phyloP scores from a whole-genome alignment of 2,888 invertebrate species.

The Baccha elongata region DNA sequence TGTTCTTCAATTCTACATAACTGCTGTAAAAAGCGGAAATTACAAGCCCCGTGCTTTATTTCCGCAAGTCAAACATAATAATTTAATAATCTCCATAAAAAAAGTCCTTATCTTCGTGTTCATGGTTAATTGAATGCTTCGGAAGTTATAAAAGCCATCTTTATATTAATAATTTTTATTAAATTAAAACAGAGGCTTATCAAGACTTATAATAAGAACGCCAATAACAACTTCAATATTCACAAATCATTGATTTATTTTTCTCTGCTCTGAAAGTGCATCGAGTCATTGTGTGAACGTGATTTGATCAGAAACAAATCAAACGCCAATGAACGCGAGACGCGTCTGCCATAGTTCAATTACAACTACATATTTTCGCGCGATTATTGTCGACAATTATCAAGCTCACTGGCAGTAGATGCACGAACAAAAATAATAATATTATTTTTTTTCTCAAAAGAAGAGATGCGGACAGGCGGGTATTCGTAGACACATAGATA shows the following conservation, averaged over 20 bases:
- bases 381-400: conserved; percentile 59
- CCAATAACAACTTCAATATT: conserved; percentile 16
- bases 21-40: too few species aligned
- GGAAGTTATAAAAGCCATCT: conserved; percentile 43
- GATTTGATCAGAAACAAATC: conserved; percentile 32
- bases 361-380: conserved; percentile 52
- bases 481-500: conserved; percentile 37
- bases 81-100: too few species aligned
- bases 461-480: too few species aligned
- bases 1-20: too few species aligned
- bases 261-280: neutral
- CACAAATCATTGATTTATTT: conserved; percentile 42
- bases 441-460: too few species aligned
- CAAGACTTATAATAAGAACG: conserved; percentile 14
- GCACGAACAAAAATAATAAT: conserved; percentile 40
- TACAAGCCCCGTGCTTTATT: conserved; percentile 12
- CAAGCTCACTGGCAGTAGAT: conserved; percentile 39
- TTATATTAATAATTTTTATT: conserved; percentile 38
- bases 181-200: conserved; percentile 54
- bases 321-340: conserved; percentile 16
- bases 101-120: conserved; percentile 19
- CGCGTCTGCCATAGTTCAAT: conserved; percentile 26
- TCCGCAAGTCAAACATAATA: conserved; percentile 4
- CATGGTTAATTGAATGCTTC: conserved; percentile 44
- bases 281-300: neutral